Evolutionary conservation across 2,888 invertebrate genomes (phyloP), one percentile per base, ranked within the genome.

Genomic region (Cabera pusaria): DNA sequence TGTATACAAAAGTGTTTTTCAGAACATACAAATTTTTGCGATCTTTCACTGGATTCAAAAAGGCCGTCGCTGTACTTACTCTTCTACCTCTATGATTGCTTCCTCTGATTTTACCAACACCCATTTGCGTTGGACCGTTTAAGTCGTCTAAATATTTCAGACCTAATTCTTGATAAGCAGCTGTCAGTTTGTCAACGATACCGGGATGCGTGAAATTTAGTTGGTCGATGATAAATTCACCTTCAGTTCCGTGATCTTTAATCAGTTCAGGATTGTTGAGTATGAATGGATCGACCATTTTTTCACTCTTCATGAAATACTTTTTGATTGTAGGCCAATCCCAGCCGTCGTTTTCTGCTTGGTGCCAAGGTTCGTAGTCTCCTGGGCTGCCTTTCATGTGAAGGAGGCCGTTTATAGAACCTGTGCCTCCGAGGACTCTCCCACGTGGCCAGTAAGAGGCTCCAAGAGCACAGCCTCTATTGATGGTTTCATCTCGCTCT

Each of bases 1-100:
- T 45, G 12, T 57, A 59, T 1, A 59, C 82, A 39, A 67, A 75
- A 0, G 82, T 51, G 12, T 78, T 60, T 46, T 85, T 88, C 21
- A 84, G 56, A 6, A 87, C 59, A 35, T 61, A 73, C 12, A 88
- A 64, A 55, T 87, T 87, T 7, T 64, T 53, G 5, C 84, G 67
- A 32, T 75, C 57, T 33, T 57, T 60, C 1, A 72, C 61, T 11
- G 75, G 68, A 40, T 67, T 80, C 2, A 87, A 49, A 41, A 85
- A 91, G 1, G 91, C 90, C 28, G 90, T 91, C 1, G 90, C 87
- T 5, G 90, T 89, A 55, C 91, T 91, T 5, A 91, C 90, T 52
- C 91, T 70, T 42, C 72, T 82, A 0, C 91, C 91, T 48, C 87
- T 76, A 41, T 89, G 49, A 32, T 82, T 79, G 0, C 84, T 79